Conservation (phyloP, 2,888 invertebrate species). For the Heliconius aoede region DNA sequence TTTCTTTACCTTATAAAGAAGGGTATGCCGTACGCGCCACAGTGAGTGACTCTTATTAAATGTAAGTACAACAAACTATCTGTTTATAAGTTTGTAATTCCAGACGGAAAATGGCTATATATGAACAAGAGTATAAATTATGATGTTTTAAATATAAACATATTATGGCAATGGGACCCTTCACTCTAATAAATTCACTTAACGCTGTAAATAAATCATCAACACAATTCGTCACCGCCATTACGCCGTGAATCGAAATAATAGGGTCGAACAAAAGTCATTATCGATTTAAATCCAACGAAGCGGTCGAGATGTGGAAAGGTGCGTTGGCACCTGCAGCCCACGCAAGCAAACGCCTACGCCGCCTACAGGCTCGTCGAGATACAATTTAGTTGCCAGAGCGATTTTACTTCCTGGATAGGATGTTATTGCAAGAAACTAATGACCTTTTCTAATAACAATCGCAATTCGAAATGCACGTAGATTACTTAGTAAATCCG, state of each 20-base stretch:
- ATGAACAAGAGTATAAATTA: background rate
- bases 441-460: conserved; percentile 13
- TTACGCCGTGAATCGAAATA: conserved; percentile 38
- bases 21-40: conserved; percentile 8
- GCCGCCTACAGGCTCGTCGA: conserved; percentile 53
- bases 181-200: background rate
- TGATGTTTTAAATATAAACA: background rate
- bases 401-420: conserved; percentile 43
- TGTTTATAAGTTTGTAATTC: conserved; percentile 3
- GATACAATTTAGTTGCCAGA: conserved; percentile 40
- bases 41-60: conserved; percentile 28
- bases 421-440: conserved; percentile 11
- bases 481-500: background rate
- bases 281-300: conserved; percentile 44
- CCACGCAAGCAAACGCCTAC: conserved; percentile 72
- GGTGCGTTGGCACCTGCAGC: conserved; percentile 80
- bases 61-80: background rate
- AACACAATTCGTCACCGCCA: conserved; percentile 32
- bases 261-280: conserved; percentile 36
- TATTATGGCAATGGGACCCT: background rate
- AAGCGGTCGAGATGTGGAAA: conserved; percentile 61
- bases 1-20: conserved; percentile 42
- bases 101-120: background rate
- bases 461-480: background rate
- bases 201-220: conserved; percentile 14